Evolutionary conservation across 2,113 vertebrate genomes (phyloP).

Genomic region (Nannobrachium achirus): DNA sequence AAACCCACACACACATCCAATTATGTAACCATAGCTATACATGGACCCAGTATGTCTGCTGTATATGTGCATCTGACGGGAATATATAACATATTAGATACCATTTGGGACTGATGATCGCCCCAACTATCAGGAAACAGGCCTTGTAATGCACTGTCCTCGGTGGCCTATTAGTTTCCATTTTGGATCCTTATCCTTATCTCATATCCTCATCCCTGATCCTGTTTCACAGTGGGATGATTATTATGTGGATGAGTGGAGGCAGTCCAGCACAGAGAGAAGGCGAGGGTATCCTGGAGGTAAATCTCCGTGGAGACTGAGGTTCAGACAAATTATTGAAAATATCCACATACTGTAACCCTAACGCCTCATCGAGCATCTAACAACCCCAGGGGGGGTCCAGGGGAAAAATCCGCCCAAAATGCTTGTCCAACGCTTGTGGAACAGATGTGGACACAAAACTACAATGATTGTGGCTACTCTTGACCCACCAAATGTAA

Average conservation of each 20-base stretch:
- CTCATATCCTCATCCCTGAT: conserved; percentile 50
- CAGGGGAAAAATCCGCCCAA: too few relatives aligned
- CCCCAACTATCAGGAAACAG: conserved; percentile 56
- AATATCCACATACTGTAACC: too few relatives aligned
- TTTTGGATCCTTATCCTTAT: conserved; percentile 53
- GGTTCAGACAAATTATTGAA: too few relatives aligned
- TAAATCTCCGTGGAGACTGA: too few relatives aligned
- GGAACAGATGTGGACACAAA: too few relatives aligned
- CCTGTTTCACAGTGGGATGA: conserved; percentile 55
- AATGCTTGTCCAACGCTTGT: too few relatives aligned
- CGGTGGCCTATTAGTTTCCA: conserved; percentile 52
- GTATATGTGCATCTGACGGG: conserved; percentile 29
- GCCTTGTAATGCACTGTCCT: conserved; percentile 52
- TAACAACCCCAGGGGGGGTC: too few relatives aligned
- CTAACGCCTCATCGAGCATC: too few relatives aligned
- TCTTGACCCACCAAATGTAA: too few relatives aligned
- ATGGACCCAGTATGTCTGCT: conserved; percentile 16
- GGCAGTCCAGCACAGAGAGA: background rate
- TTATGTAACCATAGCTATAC: conserved; percentile 2
- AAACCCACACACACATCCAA: background rate
- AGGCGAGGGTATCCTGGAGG: background rate
- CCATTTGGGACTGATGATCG: conserved; percentile 36
- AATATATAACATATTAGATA: conserved; percentile 16
- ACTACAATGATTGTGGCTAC: too few relatives aligned
- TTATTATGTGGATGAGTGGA: conserved; percentile 38